These are phyloP conservation scores for Choloepus didactylus DNA, from an alignment of 2,797 vertebrate species.

Conservation along the genomic window DNA sequence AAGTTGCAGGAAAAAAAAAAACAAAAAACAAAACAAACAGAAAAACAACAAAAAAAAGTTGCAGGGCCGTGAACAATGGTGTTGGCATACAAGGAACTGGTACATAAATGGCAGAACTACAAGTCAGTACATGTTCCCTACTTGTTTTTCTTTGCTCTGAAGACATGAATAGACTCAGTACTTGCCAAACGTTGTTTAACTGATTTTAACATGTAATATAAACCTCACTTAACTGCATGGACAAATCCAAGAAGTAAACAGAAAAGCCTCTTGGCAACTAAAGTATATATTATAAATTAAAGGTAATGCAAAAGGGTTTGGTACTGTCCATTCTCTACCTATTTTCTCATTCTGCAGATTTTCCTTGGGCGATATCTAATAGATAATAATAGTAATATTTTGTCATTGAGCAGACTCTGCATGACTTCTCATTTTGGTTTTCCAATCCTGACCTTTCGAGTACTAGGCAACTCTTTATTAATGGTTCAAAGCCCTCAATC, in stretches of 20 bases:
- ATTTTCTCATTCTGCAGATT: background rate
- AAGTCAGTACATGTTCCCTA: slow-evolving; percentile 64
- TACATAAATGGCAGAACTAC: slow-evolving; percentile 40
- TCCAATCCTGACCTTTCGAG: background rate
- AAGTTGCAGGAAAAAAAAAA: too few relatives aligned
- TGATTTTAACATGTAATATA: background rate
- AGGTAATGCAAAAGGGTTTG: background rate
- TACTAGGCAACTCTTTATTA: background rate
- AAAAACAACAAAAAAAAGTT: background rate
- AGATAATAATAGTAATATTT: slow-evolving; percentile 12
- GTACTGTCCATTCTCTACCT: background rate
- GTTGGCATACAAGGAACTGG: slow-evolving; percentile 59
- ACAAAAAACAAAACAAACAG: too few relatives aligned
- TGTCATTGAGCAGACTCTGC: background rate
- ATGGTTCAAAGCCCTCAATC: background rate
- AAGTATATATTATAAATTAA: background rate
- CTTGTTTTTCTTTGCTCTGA: slow-evolving; percentile 45
- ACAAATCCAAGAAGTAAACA: slow-evolving; percentile 56
- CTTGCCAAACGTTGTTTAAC: slow-evolving; percentile 34
- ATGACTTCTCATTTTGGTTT: background rate
- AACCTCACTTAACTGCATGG: background rate
- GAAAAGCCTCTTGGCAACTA: slow-evolving; percentile 67
- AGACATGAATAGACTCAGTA: slow-evolving; percentile 22
- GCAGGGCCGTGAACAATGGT: background rate
- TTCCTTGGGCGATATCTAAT: background rate